These are phyloP conservation scores for Plagodis dolabraria DNA, from an alignment of 2,888 invertebrate species.

Conservation along the genomic window DNA sequence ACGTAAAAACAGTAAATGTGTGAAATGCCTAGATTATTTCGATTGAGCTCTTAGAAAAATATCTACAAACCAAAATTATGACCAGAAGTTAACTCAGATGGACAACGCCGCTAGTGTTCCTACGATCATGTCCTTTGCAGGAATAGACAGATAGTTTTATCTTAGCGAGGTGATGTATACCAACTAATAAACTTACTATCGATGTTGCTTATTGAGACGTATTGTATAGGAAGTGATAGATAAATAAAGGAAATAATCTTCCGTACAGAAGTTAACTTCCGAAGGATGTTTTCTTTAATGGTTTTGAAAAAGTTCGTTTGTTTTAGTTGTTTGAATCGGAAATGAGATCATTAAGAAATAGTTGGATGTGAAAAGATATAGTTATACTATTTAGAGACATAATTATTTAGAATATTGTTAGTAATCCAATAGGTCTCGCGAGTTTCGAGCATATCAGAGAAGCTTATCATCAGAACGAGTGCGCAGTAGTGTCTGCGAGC, in stretches of 20 bases:
- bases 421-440: not conserved
- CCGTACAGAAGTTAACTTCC: conserved; percentile 28
- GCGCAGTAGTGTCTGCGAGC: no score
- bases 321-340: conserved; percentile 23
- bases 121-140: not conserved
- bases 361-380: not conserved
- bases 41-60: no score
- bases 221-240: conserved; percentile 25
- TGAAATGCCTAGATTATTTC: no score
- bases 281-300: conserved; percentile 28
- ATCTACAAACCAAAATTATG: no score
- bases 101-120: not conserved
- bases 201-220: not conserved
- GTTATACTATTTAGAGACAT: not conserved
- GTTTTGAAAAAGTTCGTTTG: not conserved
- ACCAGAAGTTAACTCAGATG: no score
- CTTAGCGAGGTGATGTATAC: no score
- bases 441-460: no score
- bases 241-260: conserved; percentile 38
- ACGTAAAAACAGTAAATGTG: no score
- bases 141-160: no score
- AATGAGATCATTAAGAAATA: conserved; percentile 10
- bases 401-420: conserved; percentile 7
- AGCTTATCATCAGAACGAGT: no score
- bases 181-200: no score